Evolutionary conservation across 2,113 vertebrate genomes (phyloP), one percentile per base, ranked within the genome.

Genomic region (Illadopsis cleaveri): DNA sequence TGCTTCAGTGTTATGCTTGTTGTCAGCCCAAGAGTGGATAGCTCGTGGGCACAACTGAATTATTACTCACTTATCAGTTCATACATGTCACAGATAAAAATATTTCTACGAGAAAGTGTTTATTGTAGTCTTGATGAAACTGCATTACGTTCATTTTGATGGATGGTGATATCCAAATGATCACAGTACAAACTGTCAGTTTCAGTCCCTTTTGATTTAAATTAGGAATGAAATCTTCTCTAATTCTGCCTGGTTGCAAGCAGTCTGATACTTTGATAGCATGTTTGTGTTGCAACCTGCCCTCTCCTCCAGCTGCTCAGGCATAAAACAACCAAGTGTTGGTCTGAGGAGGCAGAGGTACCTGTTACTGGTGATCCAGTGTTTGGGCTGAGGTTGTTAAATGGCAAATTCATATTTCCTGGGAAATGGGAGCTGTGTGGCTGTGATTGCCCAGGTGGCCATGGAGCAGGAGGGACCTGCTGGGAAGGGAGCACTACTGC

Each of bases 361-460:
- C 21, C 21, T 42, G 31, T 30, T 37, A 51, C 9, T 1, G 3
- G 21, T 61, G 44, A 33, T 5, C 0, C 2, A 35, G 24, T 9
- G 22, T 45, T 89, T 38, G 69, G 60, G 27, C 14, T 75, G 60
- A 75, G 51, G 8, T 18, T 19, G 15, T 50, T 56, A 20, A 54
- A n/a, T 2, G 22, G 22, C 27, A 30, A 66, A 65, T 38, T 69
- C 1, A 0, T 10, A 3, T 53, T 38, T 44, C 31, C 25, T 48
- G 76, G 50, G 42, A 31, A 70, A 15, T 0, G 15, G 40, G n/a
- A 37, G 16, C 48, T 3, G 12, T 8, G 0, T 3, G 12, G 38
- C 64, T 68, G 61, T 1, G 6, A 30, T 20, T 21, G n/a, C 31
- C 30, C 9, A 28, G 16, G 14, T 3, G 6, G 69, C 44, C 25